phyloP scores from a whole-genome alignment of 2,113 vertebrate genomes.

The Mirounga angustirostris region DNA sequence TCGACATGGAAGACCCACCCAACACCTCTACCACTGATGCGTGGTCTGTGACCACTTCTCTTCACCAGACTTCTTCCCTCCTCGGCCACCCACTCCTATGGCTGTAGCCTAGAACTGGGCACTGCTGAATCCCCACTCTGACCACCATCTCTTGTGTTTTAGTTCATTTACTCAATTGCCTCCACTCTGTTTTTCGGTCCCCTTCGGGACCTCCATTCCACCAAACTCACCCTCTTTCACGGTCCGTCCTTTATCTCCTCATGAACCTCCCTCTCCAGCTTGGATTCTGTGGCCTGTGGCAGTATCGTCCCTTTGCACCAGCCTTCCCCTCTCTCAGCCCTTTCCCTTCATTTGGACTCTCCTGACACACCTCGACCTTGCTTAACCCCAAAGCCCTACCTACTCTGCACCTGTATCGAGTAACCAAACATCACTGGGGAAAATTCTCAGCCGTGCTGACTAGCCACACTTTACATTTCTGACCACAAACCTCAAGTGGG shows the following conservation, averaged over 20 bases:
- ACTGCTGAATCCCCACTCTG: background rate
- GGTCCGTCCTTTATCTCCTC: background rate
- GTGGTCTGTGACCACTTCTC: background rate
- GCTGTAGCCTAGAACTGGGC: no score
- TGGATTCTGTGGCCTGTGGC: background rate
- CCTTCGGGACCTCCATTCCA: background rate
- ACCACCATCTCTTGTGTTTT: background rate
- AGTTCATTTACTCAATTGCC: background rate
- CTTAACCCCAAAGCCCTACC: background rate
- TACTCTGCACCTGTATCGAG: constrained; percentile 17
- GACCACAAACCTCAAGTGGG: constrained; percentile 63
- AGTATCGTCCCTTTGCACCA: background rate
- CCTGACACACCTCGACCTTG: background rate
- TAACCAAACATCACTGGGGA: background rate
- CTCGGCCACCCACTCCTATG: background rate
- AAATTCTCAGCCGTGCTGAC: background rate
- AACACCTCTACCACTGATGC: background rate
- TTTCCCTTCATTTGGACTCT: background rate
- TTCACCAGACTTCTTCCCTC: no score
- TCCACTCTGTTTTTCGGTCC: background rate
- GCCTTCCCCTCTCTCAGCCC: background rate
- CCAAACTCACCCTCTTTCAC: background rate
- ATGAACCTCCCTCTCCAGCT: background rate
- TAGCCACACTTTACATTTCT: constrained; percentile 35
- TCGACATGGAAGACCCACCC: background rate